Base-by-base conservation (phyloP, 2,888 invertebrate species). In the Trissonchulus latispiculum region DNA sequence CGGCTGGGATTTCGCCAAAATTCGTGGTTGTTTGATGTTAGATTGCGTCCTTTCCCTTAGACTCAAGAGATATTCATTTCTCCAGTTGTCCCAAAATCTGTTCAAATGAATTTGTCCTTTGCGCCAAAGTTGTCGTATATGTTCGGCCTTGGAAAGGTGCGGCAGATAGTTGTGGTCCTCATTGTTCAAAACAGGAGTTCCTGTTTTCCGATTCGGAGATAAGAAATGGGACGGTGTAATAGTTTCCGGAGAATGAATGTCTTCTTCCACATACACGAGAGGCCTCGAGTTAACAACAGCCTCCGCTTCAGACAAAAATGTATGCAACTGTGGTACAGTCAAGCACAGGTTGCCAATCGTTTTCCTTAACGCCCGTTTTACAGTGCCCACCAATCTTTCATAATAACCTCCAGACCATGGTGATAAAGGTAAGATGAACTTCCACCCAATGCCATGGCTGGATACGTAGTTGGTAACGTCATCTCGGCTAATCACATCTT, bases 361-460 rank as follows among this genome's bases (percentile, higher is more conserved):
- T 23, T 48, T 48, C 23, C 48, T 8, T 23, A 48, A 48, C 8
- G 8, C 23, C 8, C 8, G 8, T 23, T 86, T 85, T 2, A 84
- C 59, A 2, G 82, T 70, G 3, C 81, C 78, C 18, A 84, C 78
- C 3, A 85, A 75, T 29, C 84, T 76, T 77, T 85, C 84, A 79
- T 83, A 85, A 76, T 81, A 83, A 61, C 85, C 84, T 71, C 84
- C 84, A 83, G 82, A 83, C 84, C 85, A 85, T 1, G 84, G 77
- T 1, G 84, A 82, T 0, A 79, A 76, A 1, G 83, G 83, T 2
- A 83, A 81, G 71, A 82, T 85, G 75, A 84, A 85, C n/a, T 75
- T 76, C 80, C 80, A 80, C 0, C 72, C 28, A 37, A 80, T 79
- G 28, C 67, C 69, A 36, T 67, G 36, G 18, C 29, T 3, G 1